A percentile compares a stretch with the other conserved stretches of the same genome.
phyloP scores from a whole-genome alignment of 2,113 vertebrate species.

The Esox niger region DNA sequence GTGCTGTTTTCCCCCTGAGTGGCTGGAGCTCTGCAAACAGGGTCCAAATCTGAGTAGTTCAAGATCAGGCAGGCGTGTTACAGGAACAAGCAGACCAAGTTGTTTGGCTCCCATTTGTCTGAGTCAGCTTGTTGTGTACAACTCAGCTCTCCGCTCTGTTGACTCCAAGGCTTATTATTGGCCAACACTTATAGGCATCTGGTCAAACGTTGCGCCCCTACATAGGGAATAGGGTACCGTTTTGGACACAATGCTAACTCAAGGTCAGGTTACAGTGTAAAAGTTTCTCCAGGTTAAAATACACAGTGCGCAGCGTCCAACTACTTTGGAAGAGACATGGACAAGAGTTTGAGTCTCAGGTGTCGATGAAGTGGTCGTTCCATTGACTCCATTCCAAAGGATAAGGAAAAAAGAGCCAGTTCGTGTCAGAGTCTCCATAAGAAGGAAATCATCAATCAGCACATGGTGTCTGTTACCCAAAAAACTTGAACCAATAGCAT shows the following conservation, averaged over 20 bases:
- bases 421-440: too few species aligned
- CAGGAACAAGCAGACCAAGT: slow-evolving; percentile 59
- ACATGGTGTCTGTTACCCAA: background rate
- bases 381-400: too few species aligned
- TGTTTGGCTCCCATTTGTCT: slow-evolving; percentile 65
- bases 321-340: background rate
- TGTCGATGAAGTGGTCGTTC: slow-evolving; percentile 22
- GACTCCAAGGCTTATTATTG: too few species aligned
- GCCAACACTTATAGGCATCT: too few species aligned
- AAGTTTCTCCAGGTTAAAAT: slow-evolving; percentile 30
- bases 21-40: slow-evolving; percentile 40
- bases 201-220: too few species aligned
- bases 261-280: slow-evolving; percentile 45
- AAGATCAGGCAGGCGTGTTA: slow-evolving; percentile 56
- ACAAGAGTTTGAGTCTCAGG: background rate
- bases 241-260: slow-evolving; percentile 7
- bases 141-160: slow-evolving; percentile 27
- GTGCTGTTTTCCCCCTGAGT: slow-evolving; percentile 16
- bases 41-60: slow-evolving; percentile 50
- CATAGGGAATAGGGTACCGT: too few species aligned
- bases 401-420: too few species aligned
- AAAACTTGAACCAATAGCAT: background rate
- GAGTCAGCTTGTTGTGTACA: slow-evolving; percentile 58
- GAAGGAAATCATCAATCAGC: background rate
- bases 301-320: background rate